Conservation (phyloP, 2,797 vertebrate genomes). For the Microhierax caerulescens region DNA sequence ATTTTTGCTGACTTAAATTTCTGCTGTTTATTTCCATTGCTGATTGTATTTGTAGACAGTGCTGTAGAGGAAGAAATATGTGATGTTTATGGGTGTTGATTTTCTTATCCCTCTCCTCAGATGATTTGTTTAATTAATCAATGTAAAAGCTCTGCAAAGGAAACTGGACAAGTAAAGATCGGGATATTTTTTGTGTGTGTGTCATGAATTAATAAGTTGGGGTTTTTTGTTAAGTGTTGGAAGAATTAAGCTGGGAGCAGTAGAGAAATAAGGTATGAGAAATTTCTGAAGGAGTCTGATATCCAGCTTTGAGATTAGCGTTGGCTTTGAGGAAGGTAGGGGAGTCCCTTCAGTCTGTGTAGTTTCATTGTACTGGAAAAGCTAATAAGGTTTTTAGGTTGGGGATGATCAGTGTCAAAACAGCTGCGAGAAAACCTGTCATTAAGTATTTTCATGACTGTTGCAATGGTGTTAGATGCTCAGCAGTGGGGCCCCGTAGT, state of each 20-base stretch:
- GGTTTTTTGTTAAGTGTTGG: not conserved
- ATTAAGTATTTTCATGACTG: not conserved
- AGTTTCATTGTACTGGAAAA: not conserved
- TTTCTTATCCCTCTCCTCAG: not conserved
- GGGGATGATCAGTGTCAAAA: not conserved
- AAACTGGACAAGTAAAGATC: not conserved
- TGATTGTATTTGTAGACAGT: not conserved
- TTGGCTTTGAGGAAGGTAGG: not conserved
- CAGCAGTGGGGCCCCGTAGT: not conserved
- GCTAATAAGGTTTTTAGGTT: not conserved
- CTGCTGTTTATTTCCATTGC: not conserved
- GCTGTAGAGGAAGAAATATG: not conserved
- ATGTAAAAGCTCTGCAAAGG: not conserved
- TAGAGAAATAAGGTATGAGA: not conserved
- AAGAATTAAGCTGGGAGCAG: not conserved
- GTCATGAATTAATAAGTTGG: not conserved
- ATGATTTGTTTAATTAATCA: not conserved
- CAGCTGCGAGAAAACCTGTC: not conserved
- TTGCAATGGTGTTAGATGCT: not conserved
- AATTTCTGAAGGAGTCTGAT: not conserved
- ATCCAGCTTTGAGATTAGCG: not conserved
- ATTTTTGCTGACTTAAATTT: not conserved
- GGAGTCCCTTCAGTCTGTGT: not conserved
- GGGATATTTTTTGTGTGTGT: rapidly evolving
- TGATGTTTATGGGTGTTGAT: not conserved